These are phyloP conservation scores for Clinocottus analis DNA, from an alignment of 2,113 vertebrate species.

Conservation along the genomic window DNA sequence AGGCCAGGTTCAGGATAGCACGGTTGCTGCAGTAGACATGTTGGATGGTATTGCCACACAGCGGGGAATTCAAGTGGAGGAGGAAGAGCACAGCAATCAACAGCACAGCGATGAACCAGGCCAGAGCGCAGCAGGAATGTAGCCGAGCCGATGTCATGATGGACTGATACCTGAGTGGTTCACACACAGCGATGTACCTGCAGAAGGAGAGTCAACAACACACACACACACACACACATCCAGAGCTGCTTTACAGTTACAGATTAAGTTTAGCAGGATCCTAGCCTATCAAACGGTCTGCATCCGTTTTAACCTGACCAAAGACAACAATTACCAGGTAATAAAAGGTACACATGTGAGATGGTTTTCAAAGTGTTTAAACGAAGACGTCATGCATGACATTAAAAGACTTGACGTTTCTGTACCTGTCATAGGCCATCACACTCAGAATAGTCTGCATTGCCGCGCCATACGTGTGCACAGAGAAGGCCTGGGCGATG, in stretches of 20 bases:
- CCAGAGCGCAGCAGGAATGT: constrained; percentile 45
- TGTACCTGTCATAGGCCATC: constrained; percentile 77
- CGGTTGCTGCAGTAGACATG: constrained; percentile 75
- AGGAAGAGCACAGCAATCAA: constrained; percentile 58
- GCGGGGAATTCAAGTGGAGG: constrained; percentile 48
- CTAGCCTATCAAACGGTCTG: no score
- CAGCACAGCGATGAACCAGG: constrained; percentile 62
- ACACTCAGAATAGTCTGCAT: constrained; percentile 57
- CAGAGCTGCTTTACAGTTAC: background rate
- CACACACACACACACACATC: background rate
- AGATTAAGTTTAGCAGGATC: background rate
- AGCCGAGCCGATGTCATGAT: constrained; percentile 69
- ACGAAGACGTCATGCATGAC: background rate
- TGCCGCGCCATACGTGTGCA: constrained; percentile 58
- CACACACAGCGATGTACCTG: constrained; percentile 70
- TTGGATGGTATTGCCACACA: constrained; percentile 61
- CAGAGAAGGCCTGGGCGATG: constrained; percentile 60
- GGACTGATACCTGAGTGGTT: constrained; percentile 68
- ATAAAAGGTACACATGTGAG: no score
- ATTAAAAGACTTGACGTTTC: background rate
- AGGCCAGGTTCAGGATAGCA: constrained; percentile 64
- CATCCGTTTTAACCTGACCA: no score
- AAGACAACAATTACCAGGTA: no score
- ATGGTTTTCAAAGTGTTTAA: no score
- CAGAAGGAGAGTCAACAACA: background rate